phyloP scores from a whole-genome alignment of 2,888 invertebrate species.

The Lepidochrysops patricia region DNA sequence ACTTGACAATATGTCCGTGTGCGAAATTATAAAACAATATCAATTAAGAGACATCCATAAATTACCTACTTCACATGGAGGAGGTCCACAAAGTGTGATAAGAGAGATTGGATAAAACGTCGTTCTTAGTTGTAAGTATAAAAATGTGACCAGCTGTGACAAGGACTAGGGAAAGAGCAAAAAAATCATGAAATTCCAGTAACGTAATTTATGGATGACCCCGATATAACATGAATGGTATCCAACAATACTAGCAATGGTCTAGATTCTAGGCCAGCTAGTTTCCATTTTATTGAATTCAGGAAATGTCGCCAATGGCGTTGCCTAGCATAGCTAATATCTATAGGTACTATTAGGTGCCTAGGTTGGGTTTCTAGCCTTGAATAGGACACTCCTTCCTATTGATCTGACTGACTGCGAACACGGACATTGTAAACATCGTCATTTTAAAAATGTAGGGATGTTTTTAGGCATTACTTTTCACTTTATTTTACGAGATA shows the following conservation, averaged over 20 bases:
- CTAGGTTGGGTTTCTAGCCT: neutral
- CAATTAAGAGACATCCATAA: too few species aligned
- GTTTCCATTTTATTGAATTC: neutral
- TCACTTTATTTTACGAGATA: too few species aligned
- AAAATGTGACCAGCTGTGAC: too few species aligned
- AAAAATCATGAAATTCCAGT: too few species aligned
- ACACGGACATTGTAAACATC: neutral
- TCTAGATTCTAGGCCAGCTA: neutral
- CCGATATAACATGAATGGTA: neutral
- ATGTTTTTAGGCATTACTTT: too few species aligned
- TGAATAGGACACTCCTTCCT: neutral
- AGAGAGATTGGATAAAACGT: too few species aligned
- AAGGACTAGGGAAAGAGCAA: too few species aligned
- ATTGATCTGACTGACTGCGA: neutral
- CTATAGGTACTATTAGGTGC: neutral
- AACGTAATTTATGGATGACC: too few species aligned
- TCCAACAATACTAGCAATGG: neutral
- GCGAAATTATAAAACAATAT: constrained; percentile 1
- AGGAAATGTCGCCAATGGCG: constrained; percentile 5
- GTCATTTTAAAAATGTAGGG: neutral
- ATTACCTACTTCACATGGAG: too few species aligned
- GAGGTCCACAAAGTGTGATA: too few species aligned
- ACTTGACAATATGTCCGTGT: neutral
- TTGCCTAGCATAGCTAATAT: neutral
- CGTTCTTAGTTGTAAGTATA: too few species aligned